Conservation (phyloP, 1,140 invertebrate species). For the Drosophila nigrodunni region DNA sequence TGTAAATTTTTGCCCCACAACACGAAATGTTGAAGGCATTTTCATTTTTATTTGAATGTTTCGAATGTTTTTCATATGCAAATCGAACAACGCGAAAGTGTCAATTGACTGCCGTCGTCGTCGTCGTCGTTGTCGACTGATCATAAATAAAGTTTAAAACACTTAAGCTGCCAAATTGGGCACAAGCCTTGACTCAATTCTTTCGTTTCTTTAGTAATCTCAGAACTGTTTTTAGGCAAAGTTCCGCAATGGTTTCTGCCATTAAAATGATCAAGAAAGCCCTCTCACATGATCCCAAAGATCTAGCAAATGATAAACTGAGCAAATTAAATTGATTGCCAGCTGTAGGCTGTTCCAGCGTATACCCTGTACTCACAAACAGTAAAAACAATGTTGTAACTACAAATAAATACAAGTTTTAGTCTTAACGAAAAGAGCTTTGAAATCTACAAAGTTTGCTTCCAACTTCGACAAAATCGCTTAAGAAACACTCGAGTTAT, state of each 20-base stretch:
- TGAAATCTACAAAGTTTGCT: neutral
- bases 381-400: neutral
- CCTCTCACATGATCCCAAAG: slow-evolving; percentile 15
- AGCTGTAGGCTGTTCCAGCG: neutral
- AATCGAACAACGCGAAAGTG: slow-evolving; percentile 45
- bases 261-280: slow-evolving; percentile 1
- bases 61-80: slow-evolving; percentile 39
- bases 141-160: slow-evolving; percentile 24
- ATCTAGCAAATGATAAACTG: slow-evolving; percentile 17
- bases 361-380: neutral
- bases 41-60: slow-evolving; percentile 36
- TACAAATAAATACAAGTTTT: no score
- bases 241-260: slow-evolving; percentile 10
- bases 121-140: slow-evolving; percentile 21
- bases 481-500: neutral
- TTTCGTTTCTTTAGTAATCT: slow-evolving; percentile 4
- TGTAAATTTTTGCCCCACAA: slow-evolving; percentile 18
- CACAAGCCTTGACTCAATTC: slow-evolving; percentile 27
- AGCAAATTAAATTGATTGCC: slow-evolving; percentile 9
- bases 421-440: no score
- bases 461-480: neutral
- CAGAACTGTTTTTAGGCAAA: slow-evolving; percentile 4
- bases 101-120: slow-evolving; percentile 38
- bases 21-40: slow-evolving; percentile 39
- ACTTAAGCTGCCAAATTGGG: slow-evolving; percentile 21